These are phyloP conservation scores for Tapirus indicus DNA, from an alignment of 2,797 vertebrate genomes.

Conservation along the genomic window DNA sequence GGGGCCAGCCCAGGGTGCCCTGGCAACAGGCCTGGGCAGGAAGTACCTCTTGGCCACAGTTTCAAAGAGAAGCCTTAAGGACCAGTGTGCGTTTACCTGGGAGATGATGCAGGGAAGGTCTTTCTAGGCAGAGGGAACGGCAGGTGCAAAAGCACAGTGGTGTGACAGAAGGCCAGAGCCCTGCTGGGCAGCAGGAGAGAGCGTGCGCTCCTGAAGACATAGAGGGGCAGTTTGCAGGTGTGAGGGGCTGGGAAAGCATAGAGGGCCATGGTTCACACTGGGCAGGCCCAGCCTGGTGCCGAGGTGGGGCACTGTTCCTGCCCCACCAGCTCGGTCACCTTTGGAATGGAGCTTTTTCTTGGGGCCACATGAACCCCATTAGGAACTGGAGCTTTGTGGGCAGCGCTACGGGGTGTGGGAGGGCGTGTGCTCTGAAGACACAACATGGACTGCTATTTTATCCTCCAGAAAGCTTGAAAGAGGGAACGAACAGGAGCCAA, in stretches of 20 bases:
- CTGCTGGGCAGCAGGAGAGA: neutral
- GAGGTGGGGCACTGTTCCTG: neutral
- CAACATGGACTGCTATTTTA: neutral
- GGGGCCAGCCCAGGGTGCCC: neutral
- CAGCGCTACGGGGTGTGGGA: neutral
- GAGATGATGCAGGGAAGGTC: neutral
- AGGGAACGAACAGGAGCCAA: neutral
- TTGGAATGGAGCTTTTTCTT: neutral
- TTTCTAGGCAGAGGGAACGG: neutral
- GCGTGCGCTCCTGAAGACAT: neutral
- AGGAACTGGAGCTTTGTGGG: neutral
- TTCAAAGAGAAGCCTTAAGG: neutral
- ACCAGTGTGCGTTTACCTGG: neutral
- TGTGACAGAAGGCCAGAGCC: neutral
- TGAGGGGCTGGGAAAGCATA: neutral
- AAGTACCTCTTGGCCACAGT: neutral
- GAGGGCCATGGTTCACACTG: neutral
- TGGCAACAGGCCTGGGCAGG: neutral
- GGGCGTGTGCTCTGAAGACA: neutral
- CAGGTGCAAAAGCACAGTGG: neutral
- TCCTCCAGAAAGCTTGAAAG: slow-evolving; percentile 20
- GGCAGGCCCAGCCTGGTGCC: neutral
- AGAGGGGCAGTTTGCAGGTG: neutral
- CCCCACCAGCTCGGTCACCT: neutral
- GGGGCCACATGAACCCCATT: neutral